These are phyloP conservation scores for Lutraria rhynchaena DNA, from an alignment of 1,140 invertebrate genomes.

Conservation along the genomic window DNA sequence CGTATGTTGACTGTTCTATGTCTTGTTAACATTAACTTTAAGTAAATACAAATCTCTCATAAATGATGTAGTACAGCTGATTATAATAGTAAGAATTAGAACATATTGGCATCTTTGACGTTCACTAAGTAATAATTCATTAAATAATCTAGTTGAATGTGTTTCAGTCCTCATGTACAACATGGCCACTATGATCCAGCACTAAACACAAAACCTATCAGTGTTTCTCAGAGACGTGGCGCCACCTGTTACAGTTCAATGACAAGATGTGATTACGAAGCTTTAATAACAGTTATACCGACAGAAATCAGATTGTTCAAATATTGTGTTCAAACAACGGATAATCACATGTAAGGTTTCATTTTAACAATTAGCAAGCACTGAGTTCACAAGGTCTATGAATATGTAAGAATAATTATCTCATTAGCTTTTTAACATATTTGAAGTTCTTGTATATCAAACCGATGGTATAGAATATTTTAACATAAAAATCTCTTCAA, in stretches of 20 bases:
- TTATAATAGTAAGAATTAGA: no score
- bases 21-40: no score
- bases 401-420: neutral
- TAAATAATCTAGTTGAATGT: no score
- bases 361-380: no score
- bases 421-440: neutral
- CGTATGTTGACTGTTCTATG: no score
- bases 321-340: slow-evolving; percentile 29
- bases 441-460: neutral
- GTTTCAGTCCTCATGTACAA: slow-evolving; percentile 5
- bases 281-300: neutral
- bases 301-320: slow-evolving; percentile 7
- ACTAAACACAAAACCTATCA: neutral
- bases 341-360: slow-evolving; percentile 1
- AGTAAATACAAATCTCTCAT: no score
- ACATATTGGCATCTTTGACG: no score
- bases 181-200: neutral
- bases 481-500: neutral
- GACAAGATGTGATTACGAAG: slow-evolving; percentile 8
- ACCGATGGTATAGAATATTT: neutral
- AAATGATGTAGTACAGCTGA: no score
- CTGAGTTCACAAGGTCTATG: neutral
- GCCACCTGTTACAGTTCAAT: neutral
- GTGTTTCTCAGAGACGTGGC: neutral
- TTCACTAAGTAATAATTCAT: no score